These are phyloP conservation scores for Geopemphigus sp. DNA, from an alignment of 1,140 invertebrate species.

Conservation along the genomic window DNA sequence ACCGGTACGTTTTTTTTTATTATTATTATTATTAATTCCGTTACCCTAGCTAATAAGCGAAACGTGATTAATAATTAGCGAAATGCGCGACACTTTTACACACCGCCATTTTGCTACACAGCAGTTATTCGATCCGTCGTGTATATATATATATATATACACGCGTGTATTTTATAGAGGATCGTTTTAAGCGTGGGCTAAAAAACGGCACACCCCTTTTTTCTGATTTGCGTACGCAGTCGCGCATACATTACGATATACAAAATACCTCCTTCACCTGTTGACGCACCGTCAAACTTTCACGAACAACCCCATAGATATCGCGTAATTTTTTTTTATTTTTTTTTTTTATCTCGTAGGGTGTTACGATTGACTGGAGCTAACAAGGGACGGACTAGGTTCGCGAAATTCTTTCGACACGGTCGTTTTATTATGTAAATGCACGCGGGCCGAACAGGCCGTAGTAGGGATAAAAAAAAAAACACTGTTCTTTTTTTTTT, in stretches of 20 bases:
- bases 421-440: slow-evolving; percentile 34
- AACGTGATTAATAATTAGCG: too few relatives aligned
- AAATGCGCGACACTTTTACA: not conserved
- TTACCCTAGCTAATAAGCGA: too few relatives aligned
- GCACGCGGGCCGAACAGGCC: not conserved
- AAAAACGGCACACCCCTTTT: slow-evolving; percentile 35
- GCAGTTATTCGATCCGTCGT: not conserved
- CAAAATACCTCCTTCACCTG: slow-evolving; percentile 35
- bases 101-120: not conserved
- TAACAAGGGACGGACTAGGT: slow-evolving; percentile 16
- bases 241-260: slow-evolving; percentile 1
- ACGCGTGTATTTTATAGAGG: not conserved
- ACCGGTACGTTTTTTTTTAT: too few relatives aligned
- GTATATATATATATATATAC: too few relatives aligned
- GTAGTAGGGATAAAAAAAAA: not conserved
- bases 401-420: slow-evolving; percentile 36
- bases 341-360: not conserved
- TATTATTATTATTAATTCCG: too few relatives aligned
- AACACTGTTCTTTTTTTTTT: slow-evolving; percentile 14
- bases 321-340: too few relatives aligned
- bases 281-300: slow-evolving; percentile 23
- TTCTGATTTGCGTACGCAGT: slow-evolving; percentile 27
- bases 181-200: slow-evolving; percentile 32
- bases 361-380: slow-evolving; percentile 26
- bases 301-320: not conserved